Evolutionary conservation across 2,888 invertebrate genomes (phyloP).

Genomic region (Uropetala carovei): DNA sequence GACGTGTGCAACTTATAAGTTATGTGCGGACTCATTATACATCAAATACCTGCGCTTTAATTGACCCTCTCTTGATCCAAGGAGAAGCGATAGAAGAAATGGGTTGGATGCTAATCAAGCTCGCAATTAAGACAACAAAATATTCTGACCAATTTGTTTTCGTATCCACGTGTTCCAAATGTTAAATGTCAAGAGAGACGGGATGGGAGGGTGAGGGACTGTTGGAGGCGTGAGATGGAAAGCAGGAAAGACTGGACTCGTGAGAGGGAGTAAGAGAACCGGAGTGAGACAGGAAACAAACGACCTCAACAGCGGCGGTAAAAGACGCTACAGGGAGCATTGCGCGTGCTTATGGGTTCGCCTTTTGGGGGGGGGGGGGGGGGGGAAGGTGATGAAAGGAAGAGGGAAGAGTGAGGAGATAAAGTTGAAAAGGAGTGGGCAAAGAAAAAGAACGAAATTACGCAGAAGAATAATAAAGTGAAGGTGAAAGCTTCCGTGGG

Average conservation of each 20-base stretch:
- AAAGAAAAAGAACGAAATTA: neutral
- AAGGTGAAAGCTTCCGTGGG: neutral
- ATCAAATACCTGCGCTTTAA: slow-evolving; percentile 41
- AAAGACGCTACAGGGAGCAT: neutral
- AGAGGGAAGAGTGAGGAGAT: too few relatives aligned
- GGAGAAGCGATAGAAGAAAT: neutral
- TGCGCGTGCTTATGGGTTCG: neutral
- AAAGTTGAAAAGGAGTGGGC: slow-evolving; percentile 2
- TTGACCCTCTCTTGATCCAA: neutral
- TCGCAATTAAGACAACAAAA: slow-evolving; percentile 48
- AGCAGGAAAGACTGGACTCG: neutral
- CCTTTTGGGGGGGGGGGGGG: neutral
- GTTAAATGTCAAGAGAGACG: neutral
- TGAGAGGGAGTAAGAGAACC: neutral
- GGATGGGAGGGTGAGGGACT: neutral
- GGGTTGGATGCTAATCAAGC: slow-evolving; percentile 25
- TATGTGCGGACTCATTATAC: slow-evolving; percentile 34
- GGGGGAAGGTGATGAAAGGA: neutral
- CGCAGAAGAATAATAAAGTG: neutral
- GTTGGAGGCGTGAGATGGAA: too few relatives aligned
- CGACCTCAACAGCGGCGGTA: neutral
- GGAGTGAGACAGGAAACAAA: neutral
- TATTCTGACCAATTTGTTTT: neutral
- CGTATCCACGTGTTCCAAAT: neutral
- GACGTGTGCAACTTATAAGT: neutral